These are phyloP conservation scores for Campoplex nolae DNA, from an alignment of 2,888 invertebrate species.

Conservation along the genomic window DNA sequence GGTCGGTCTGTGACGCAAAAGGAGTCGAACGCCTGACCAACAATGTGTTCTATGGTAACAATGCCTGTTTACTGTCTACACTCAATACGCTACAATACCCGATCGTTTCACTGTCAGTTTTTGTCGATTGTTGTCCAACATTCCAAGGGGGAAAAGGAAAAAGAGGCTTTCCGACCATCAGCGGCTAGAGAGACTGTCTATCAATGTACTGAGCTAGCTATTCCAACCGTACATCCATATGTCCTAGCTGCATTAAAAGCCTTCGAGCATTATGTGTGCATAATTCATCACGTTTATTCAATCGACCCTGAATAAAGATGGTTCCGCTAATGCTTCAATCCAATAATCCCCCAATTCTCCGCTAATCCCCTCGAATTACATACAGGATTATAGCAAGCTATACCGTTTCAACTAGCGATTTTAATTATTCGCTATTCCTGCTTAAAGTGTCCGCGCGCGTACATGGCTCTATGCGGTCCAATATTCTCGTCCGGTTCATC, in stretches of 20 bases:
- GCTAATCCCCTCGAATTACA: constrained; percentile 61
- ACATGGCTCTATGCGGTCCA: background rate
- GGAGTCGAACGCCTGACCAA: constrained; percentile 79
- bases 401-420: constrained; percentile 20
- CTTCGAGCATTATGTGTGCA: constrained; percentile 71
- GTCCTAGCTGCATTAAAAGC: constrained; percentile 27
- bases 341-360: constrained; percentile 32
- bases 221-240: constrained; percentile 4
- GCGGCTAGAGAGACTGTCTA: constrained; percentile 15
- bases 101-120: constrained; percentile 82
- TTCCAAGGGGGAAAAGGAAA: constrained; percentile 67
- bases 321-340: constrained; percentile 56
- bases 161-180: constrained; percentile 35
- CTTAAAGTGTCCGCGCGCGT: background rate
- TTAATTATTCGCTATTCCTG: constrained; percentile 1
- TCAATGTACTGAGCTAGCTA: constrained; percentile 11
- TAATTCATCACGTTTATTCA: constrained; percentile 82
- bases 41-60: constrained; percentile 76
- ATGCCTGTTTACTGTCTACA: constrained; percentile 83
- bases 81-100: constrained; percentile 79
- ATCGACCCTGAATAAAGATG: constrained; percentile 76
- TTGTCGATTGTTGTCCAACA: constrained; percentile 79
- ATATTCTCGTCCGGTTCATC: constrained; percentile 23
- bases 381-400: constrained; percentile 28
- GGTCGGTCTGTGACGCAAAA: constrained; percentile 69